phyloP scores from a whole-genome alignment of 2,113 vertebrate genomes.

The Colistium nudipinnis region DNA sequence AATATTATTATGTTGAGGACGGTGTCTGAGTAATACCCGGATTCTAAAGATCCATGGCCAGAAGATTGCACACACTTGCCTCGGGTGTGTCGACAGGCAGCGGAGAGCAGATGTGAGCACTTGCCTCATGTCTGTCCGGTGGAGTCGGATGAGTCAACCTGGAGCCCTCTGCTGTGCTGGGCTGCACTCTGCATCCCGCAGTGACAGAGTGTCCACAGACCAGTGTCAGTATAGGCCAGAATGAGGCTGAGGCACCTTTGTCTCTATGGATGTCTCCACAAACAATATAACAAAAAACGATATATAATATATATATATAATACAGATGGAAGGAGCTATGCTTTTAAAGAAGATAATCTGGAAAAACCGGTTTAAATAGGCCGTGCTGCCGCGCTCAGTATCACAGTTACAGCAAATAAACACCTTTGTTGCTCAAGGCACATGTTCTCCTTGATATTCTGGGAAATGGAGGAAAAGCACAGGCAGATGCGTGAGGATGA shows the following conservation, averaged over 20 bases:
- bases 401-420: neutral
- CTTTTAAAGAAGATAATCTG: neutral
- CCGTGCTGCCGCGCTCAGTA: neutral
- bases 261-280: too few relatives aligned
- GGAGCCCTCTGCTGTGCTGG: constrained; percentile 51
- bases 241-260: neutral
- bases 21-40: neutral
- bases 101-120: constrained; percentile 28
- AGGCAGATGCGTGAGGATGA: neutral
- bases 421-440: neutral
- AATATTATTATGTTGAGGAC: neutral
- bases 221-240: neutral
- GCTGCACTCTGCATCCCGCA: constrained; percentile 23
- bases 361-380: neutral
- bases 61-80: constrained; percentile 11
- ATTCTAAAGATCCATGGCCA: neutral
- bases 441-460: neutral
- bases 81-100: constrained; percentile 8
- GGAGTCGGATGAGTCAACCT: constrained; percentile 50
- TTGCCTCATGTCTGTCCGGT: constrained; percentile 41
- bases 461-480: neutral
- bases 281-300: too few relatives aligned
- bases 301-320: neutral
- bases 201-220: constrained; percentile 16
- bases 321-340: neutral